phyloP scores from a whole-genome alignment of 2,888 invertebrate genomes.

The Drosophila prostipennis region DNA sequence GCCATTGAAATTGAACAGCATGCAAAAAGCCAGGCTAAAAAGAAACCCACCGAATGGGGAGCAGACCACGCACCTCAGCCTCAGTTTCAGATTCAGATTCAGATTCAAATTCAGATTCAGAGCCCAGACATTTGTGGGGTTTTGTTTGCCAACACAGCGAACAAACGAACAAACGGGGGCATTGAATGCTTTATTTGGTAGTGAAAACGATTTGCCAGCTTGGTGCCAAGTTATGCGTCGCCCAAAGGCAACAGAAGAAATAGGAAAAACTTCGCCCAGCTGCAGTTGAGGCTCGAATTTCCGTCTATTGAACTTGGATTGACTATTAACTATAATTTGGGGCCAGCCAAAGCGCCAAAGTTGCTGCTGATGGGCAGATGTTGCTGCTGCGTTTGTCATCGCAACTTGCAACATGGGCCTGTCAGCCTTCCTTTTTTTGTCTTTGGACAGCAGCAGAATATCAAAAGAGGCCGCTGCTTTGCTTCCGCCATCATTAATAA shows the following conservation, averaged over 20 bases:
- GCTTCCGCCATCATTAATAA: constrained; percentile 77
- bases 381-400: constrained; percentile 77
- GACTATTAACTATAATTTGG: constrained; percentile 33
- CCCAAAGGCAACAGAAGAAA: constrained; percentile 44
- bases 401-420: constrained; percentile 33
- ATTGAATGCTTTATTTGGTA: constrained; percentile 67
- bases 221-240: constrained; percentile 78
- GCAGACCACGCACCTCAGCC: constrained; percentile 32
- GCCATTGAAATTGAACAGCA: constrained; percentile 73
- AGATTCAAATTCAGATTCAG: constrained; percentile 37
- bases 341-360: constrained; percentile 9
- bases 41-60: constrained; percentile 14
- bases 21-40: constrained; percentile 53
- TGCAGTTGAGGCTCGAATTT: constrained; percentile 28
- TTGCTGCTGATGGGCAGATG: constrained; percentile 51
- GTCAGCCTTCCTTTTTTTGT: constrained; percentile 2
- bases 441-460: constrained; percentile 36
- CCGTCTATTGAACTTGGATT: constrained; percentile 33
- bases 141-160: constrained; percentile 24
- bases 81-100: constrained; percentile 48
- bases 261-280: constrained; percentile 30
- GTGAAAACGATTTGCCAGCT: constrained; percentile 76
- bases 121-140: constrained; percentile 44
- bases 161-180: constrained; percentile 14
- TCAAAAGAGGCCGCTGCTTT: constrained; percentile 65